phyloP scores from a whole-genome alignment of 2,888 invertebrate species.

The Rhopalosiphum nymphaeae region DNA sequence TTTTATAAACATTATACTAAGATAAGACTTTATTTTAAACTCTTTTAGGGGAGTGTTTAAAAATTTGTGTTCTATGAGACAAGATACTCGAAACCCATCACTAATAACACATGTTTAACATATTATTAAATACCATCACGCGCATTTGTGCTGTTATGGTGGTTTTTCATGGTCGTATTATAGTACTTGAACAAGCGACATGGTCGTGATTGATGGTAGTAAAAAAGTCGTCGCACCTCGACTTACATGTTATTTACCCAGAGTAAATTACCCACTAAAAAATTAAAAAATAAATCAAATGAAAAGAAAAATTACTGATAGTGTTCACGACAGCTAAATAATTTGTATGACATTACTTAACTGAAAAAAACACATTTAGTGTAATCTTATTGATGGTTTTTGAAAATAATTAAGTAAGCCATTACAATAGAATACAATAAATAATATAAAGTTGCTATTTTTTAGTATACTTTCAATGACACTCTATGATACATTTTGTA shows the following conservation, averaged over 20 bases:
- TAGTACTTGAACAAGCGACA: conserved; percentile 54
- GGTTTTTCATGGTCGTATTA: conserved; percentile 2
- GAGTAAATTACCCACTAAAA: conserved; percentile 40
- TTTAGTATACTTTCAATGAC: background rate
- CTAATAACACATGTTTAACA: conserved; percentile 62
- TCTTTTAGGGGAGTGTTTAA: conserved; percentile 10
- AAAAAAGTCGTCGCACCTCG: conserved; percentile 52
- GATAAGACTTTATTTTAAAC: conserved; percentile 6
- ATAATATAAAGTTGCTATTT: background rate
- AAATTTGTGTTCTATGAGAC: conserved; percentile 39
- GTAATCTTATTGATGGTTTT: background rate
- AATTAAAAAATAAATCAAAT: conserved; percentile 54
- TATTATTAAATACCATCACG: conserved; percentile 51
- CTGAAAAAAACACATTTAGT: background rate
- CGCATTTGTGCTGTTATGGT: conserved; percentile 54
- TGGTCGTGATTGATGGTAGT: conserved; percentile 58
- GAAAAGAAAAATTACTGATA: conserved; percentile 38
- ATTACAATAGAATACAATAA: background rate
- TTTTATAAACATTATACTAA: background rate
- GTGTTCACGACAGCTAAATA: conserved; percentile 46
- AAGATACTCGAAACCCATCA: conserved; percentile 57
- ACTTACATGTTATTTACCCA: conserved; percentile 7
- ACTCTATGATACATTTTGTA: background rate
- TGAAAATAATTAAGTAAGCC: background rate
- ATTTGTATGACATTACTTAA: conserved; percentile 44